A percentile compares a stretch with the other conserved stretches of the same genome.
Conservation (phyloP, 1,140 invertebrate genomes). For the Pogonomyrmex californicus region DNA sequence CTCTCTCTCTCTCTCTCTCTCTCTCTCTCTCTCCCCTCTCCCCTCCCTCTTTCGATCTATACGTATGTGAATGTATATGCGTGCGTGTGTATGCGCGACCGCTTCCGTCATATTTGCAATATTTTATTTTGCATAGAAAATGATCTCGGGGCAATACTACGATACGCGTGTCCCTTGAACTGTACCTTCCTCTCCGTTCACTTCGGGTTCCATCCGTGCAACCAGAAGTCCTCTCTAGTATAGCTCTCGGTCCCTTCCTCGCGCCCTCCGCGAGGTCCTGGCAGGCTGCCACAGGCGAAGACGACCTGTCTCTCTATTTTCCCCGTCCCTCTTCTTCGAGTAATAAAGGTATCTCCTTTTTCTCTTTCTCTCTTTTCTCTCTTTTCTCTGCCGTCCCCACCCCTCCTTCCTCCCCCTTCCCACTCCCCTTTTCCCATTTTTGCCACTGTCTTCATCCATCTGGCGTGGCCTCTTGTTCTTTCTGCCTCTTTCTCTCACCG, state of each 20-base stretch:
- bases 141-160: conserved; percentile 62
- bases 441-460: conserved; percentile 49
- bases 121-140: conserved; percentile 72
- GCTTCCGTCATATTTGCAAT: conserved; percentile 56
- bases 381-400: neutral
- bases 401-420: neutral
- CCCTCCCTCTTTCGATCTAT: neutral
- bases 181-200: neutral
- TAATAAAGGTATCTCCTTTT: conserved; percentile 73
- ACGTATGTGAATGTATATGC: neutral
- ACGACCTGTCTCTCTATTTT: conserved; percentile 73
- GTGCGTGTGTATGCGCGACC: conserved; percentile 11
- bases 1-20: neutral
- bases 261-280: conserved; percentile 58
- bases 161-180: conserved; percentile 54
- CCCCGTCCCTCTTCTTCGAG: conserved; percentile 42
- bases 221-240: conserved; percentile 35
- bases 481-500: conserved; percentile 45
- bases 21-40: too few relatives aligned
- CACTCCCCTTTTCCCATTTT: conserved; percentile 3
- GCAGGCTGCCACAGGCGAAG: conserved; percentile 68
- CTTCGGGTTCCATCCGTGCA: conserved; percentile 47
- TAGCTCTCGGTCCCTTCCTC: neutral
- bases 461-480: conserved; percentile 59
- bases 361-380: conserved; percentile 14